Evolutionary conservation across 1,140 invertebrate genomes (phyloP).

Genomic region (Oncopeltus fasciatus): DNA sequence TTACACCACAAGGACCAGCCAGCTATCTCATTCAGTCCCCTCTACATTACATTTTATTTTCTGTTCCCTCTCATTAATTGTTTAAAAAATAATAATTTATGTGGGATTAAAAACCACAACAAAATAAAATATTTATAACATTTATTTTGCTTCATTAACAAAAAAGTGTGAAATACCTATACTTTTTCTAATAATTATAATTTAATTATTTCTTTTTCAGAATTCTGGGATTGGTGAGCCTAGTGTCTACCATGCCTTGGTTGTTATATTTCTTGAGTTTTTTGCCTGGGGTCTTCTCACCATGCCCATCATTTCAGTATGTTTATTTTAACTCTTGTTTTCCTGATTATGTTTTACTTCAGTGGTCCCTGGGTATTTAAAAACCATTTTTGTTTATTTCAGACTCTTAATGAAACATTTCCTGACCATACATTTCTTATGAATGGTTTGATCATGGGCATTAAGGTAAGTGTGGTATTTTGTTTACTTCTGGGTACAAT

Average conservation of each 20-base stretch:
- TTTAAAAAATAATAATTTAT: no score
- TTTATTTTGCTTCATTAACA: no score
- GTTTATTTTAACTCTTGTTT: conserved; percentile 19
- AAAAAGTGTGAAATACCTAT: no score
- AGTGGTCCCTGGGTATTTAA: conserved; percentile 12
- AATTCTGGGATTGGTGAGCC: conserved; percentile 81
- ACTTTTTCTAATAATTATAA: no score
- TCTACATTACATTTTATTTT: no score
- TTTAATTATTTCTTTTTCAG: conserved; percentile 31
- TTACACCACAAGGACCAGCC: no score
- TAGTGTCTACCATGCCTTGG: conserved; percentile 91
- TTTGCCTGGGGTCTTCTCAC: conserved; percentile 98
- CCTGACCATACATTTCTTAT: conserved; percentile 97
- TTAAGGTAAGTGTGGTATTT: conserved; percentile 43
- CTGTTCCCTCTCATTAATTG: no score
- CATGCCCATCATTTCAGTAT: conserved; percentile 92
- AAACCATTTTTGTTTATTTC: conserved; percentile 25
- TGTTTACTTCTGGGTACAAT: not conserved
- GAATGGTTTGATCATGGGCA: conserved; percentile 98
- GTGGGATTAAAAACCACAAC: no score
- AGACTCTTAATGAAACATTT: conserved; percentile 91
- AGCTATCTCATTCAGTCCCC: no score
- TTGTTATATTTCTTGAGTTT: conserved; percentile 99
- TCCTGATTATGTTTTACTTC: not conserved
- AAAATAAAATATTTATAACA: no score